phyloP scores from a whole-genome alignment of 2,113 vertebrate species.

The Ranitomeya imitator region DNA sequence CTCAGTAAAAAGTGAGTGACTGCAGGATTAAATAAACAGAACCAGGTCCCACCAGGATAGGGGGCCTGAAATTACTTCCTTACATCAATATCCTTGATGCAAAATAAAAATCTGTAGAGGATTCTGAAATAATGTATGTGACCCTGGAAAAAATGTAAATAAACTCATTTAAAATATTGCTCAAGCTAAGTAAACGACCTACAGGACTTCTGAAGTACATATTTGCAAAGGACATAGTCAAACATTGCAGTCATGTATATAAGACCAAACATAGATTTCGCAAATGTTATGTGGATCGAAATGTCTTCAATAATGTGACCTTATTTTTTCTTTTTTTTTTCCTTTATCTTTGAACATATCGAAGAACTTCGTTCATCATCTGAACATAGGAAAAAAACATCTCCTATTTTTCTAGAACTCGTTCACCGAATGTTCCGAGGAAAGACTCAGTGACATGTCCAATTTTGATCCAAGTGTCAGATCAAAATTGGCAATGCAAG shows the following conservation, averaged over 20 bases:
- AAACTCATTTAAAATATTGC: constrained; percentile 28
- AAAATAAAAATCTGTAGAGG: constrained; percentile 35
- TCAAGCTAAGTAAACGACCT: constrained; percentile 24
- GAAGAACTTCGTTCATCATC: neutral
- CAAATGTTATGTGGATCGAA: neutral
- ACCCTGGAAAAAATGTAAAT: constrained; percentile 32
- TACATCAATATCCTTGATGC: constrained; percentile 46
- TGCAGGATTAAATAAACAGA: constrained; percentile 55
- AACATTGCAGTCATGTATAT: constrained; percentile 13
- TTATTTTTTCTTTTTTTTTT: neutral
- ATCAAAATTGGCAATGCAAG: too few relatives aligned
- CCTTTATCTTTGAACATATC: neutral
- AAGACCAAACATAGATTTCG: constrained; percentile 7
- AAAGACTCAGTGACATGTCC: too few relatives aligned
- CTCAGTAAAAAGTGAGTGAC: constrained; percentile 44
- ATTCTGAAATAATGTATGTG: constrained; percentile 43
- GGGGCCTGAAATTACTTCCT: constrained; percentile 53
- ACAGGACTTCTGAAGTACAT: neutral
- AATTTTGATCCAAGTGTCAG: too few relatives aligned
- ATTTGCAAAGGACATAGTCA: constrained; percentile 22
- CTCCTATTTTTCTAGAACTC: too few relatives aligned
- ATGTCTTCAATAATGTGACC: too few relatives aligned
- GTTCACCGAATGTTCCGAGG: too few relatives aligned
- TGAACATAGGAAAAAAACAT: neutral
- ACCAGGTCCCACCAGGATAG: constrained; percentile 46